These are phyloP conservation scores for Spilosoma lubricipeda DNA, from an alignment of 2,888 invertebrate genomes.

Conservation along the genomic window DNA sequence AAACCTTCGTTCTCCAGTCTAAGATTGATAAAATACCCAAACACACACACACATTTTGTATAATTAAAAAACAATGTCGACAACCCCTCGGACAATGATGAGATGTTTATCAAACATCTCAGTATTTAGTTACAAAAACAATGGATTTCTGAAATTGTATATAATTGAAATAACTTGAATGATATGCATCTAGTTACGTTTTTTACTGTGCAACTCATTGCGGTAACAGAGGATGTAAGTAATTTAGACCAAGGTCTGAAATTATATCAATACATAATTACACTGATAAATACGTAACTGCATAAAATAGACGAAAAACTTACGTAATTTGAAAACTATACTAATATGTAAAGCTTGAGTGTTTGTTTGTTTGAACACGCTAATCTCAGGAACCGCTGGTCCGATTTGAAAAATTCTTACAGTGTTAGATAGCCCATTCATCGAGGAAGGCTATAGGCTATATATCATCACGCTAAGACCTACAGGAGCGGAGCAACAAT, in stretches of 20 bases:
- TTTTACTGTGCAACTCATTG: conserved; percentile 35
- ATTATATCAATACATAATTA: not conserved
- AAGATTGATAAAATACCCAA: not conserved
- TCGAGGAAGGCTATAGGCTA: no score
- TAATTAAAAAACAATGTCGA: conserved; percentile 43
- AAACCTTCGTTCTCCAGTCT: not conserved
- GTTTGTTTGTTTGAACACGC: no score
- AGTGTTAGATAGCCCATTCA: no score
- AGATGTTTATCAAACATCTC: conserved; percentile 41
- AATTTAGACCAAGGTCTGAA: conserved; percentile 35
- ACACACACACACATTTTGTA: not conserved
- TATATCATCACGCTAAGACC: no score
- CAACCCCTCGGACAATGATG: conserved; percentile 23
- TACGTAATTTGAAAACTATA: not conserved
- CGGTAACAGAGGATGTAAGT: conserved; percentile 32
- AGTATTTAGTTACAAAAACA: conserved; percentile 43
- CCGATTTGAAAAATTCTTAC: no score
- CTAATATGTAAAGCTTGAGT: no score
- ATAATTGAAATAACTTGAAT: conserved; percentile 43
- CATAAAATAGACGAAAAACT: not conserved
- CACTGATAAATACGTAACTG: not conserved
- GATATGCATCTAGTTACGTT: conserved; percentile 44
- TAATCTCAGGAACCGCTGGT: no score
- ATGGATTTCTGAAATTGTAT: conserved; percentile 43
- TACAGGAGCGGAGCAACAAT: no score